Conservation (phyloP, 2,888 invertebrate species). For the Mamestra brassicae region DNA sequence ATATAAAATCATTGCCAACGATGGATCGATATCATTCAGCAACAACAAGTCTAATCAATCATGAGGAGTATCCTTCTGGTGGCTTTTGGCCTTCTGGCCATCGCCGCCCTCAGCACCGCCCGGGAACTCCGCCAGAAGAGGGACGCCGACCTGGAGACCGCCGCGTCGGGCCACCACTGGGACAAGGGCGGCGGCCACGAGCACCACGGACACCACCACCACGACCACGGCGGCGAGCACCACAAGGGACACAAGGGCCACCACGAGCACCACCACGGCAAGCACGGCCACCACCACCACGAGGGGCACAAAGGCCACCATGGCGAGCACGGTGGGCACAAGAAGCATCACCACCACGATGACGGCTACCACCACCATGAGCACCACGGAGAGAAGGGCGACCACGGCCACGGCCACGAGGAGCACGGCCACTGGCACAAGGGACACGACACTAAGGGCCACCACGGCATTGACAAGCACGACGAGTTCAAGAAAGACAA, state of each 20-base stretch:
- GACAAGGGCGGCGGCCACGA: conserved; percentile 88
- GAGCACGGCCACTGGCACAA: conserved; percentile 93
- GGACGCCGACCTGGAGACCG: conserved; percentile 87
- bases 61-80: conserved; percentile 80
- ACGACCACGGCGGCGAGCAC: conserved; percentile 91
- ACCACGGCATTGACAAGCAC: conserved; percentile 94
- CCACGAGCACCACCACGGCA: conserved; percentile 92
- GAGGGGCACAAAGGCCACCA: conserved; percentile 91
- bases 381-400: conserved; percentile 92
- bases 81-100: conserved; percentile 82
- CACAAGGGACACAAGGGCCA: conserved; percentile 93
- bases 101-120: conserved; percentile 86
- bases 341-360: conserved; percentile 92
- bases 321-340: conserved; percentile 91
- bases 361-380: conserved; percentile 92
- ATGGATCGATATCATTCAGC: conserved; percentile 73
- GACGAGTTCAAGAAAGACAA: conserved; percentile 96
- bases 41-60: conserved; percentile 70
- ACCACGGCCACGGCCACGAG: conserved; percentile 88
- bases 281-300: conserved; percentile 93
- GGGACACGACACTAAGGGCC: conserved; percentile 95
- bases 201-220: conserved; percentile 91
- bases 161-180: conserved; percentile 81
- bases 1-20: conserved; percentile 78
- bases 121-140: conserved; percentile 86